These are phyloP conservation scores for Subanguina moxae DNA, from an alignment of 1,140 invertebrate genomes.

Conservation along the genomic window DNA sequence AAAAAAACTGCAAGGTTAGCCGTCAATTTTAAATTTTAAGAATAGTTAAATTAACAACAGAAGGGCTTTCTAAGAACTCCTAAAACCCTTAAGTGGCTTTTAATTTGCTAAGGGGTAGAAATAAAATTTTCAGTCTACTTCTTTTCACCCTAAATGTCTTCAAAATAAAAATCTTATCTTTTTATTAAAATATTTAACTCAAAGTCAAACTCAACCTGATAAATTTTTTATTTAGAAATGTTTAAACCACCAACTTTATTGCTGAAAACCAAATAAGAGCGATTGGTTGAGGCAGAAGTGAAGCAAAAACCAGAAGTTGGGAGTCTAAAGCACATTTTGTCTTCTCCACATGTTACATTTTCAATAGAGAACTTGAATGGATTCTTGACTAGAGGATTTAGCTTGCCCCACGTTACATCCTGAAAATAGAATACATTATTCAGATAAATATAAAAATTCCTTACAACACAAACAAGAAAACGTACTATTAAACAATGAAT, in stretches of 20 bases:
- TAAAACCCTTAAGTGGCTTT: too few species aligned
- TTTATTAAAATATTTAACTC: constrained; percentile 24
- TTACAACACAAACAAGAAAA: constrained; percentile 17
- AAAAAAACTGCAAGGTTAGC: constrained; percentile 25
- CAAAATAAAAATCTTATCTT: too few species aligned
- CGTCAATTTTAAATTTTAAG: too few species aligned
- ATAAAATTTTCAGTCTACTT: too few species aligned
- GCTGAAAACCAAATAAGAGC: not conserved
- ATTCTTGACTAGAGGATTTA: not conserved
- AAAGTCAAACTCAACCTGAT: not conserved
- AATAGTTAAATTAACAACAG: too few species aligned
- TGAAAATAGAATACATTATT: constrained; percentile 15
- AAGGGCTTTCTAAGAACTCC: too few species aligned
- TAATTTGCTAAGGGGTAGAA: too few species aligned
- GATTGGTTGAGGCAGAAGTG: not conserved
- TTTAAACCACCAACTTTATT: not conserved
- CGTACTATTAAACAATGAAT: constrained; percentile 29
- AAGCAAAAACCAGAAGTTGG: constrained; percentile 2
- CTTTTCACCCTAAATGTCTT: too few species aligned
- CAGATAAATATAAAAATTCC: not conserved
- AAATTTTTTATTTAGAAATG: not conserved
- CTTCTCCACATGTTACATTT: not conserved
- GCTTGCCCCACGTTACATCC: constrained; percentile 28
- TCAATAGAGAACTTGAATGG: constrained; percentile 25
- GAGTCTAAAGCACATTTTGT: constrained; percentile 2